Evolutionary conservation across 2,888 invertebrate species (phyloP).

Genomic region (Drosophila rubida): DNA sequence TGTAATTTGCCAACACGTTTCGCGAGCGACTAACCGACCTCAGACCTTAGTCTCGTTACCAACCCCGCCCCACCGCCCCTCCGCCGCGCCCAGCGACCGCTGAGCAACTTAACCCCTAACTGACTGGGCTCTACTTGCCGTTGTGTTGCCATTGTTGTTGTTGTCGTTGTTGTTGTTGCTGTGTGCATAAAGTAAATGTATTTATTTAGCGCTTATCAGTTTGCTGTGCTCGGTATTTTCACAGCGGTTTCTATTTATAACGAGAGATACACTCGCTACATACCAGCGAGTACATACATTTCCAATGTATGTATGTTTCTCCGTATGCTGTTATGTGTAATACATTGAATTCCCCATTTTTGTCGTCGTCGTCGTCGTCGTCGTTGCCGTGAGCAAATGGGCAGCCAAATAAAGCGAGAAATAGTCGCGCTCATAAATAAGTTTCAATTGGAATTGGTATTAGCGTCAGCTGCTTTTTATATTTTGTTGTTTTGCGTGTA

Average conservation of each 20-base stretch:
- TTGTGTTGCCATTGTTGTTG: conserved; percentile 4
- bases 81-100: neutral
- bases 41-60: conserved; percentile 26
- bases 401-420: conserved; percentile 13
- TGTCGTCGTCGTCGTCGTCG: conserved; percentile 17
- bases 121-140: conserved; percentile 12
- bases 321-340: conserved; percentile 8
- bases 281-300: conserved; percentile 7
- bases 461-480: conserved; percentile 26
- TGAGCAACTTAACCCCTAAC: conserved; percentile 19
- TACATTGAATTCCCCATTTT: conserved; percentile 32
- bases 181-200: conserved; percentile 53
- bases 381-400: conserved; percentile 20
- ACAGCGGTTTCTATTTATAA: conserved; percentile 59
- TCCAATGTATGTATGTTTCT: neutral
- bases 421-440: conserved; percentile 35
- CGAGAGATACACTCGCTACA: conserved; percentile 49
- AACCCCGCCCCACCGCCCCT: neutral
- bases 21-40: conserved; percentile 38
- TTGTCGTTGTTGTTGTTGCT: conserved; percentile 8
- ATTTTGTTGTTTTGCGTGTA: neutral
- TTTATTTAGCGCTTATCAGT: conserved; percentile 62
- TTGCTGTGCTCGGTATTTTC: conserved; percentile 48
- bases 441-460: conserved; percentile 48
- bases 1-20: conserved; percentile 32